These are phyloP conservation scores for Cygnus olor DNA, from an alignment of 2,797 vertebrate genomes.

Conservation along the genomic window DNA sequence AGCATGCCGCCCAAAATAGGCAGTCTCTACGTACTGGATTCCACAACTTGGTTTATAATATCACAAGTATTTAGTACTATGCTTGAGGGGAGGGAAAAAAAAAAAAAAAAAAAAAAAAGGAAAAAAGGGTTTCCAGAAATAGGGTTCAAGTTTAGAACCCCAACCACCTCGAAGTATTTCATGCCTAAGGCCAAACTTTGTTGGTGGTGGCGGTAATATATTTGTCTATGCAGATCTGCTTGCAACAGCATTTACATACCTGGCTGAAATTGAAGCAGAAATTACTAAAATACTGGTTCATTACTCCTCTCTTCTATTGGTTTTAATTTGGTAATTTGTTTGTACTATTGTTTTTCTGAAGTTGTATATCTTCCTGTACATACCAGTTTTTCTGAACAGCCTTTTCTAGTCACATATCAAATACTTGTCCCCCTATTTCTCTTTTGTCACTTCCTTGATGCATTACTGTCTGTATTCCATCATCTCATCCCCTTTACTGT, in stretches of 20 bases:
- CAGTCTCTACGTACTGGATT: neutral
- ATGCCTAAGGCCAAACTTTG: neutral
- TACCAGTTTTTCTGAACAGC: neutral
- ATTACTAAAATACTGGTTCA: neutral
- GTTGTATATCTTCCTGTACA: rapidly evolving
- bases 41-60: neutral
- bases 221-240: neutral
- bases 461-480: neutral
- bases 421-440: neutral
- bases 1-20: neutral
- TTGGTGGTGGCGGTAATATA: no score
- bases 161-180: neutral
- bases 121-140: neutral
- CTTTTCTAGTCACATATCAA: neutral
- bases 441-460: neutral
- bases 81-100: neutral
- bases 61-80: neutral
- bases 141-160: neutral
- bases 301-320: neutral
- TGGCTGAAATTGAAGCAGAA: neutral
- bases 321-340: neutral
- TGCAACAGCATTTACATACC: neutral
- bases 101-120: neutral
- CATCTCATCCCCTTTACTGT: neutral
- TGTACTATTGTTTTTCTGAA: neutral